phyloP scores from a whole-genome alignment of 2,797 vertebrate genomes.

The Megaceryle alcyon region DNA sequence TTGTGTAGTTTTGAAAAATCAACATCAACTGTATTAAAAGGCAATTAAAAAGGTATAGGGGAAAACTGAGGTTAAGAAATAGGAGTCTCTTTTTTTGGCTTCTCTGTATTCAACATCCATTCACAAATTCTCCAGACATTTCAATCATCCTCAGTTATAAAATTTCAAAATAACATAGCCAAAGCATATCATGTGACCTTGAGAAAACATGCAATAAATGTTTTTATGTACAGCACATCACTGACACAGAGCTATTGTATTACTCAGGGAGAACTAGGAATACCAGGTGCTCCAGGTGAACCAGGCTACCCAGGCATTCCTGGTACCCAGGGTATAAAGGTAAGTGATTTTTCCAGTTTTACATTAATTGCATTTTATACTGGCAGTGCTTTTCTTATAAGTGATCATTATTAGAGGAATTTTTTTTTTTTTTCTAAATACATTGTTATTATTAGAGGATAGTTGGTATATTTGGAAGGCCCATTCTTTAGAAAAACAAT shows the following conservation, averaged over 20 bases:
- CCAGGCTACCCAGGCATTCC: conserved; percentile 91
- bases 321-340: conserved; percentile 88
- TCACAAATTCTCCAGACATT: background rate
- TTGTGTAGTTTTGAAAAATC: background rate
- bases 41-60: background rate
- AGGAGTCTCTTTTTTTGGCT: background rate
- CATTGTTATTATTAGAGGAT: background rate
- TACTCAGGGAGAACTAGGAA: conserved; percentile 86
- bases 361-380: background rate
- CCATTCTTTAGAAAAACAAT: background rate
- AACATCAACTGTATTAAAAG: background rate
- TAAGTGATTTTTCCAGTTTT: conserved; percentile 63
- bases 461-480: background rate
- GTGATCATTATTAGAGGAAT: background rate
- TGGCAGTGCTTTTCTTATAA: background rate
- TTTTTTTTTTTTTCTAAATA: background rate
- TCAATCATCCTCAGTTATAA: background rate
- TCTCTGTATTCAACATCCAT: background rate
- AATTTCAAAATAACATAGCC: background rate
- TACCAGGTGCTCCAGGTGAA: conserved; percentile 83
- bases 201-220: background rate
- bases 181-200: background rate
- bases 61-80: background rate
- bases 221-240: background rate
- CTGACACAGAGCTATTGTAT: conserved; percentile 47